A percentile compares a stretch with the other conserved stretches of the same genome.
Conservation (phyloP, 2,888 invertebrate species). For the Sinelater perroti region DNA sequence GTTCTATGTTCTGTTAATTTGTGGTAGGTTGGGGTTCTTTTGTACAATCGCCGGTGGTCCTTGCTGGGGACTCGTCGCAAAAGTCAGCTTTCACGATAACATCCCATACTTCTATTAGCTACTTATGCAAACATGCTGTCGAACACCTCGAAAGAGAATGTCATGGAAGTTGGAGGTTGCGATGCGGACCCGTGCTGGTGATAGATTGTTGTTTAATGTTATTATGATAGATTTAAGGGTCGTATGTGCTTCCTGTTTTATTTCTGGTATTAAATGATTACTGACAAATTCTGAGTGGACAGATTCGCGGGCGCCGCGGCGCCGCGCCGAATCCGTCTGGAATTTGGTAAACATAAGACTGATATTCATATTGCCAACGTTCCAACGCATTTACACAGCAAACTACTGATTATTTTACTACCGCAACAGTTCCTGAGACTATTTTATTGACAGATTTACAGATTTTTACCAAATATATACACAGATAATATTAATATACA, state of each 20-base stretch:
- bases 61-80: too few relatives aligned
- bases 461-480: constrained; percentile 61
- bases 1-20: constrained; percentile 44
- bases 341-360: constrained; percentile 55
- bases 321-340: constrained; percentile 28
- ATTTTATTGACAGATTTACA: constrained; percentile 59
- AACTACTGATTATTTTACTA: constrained; percentile 47
- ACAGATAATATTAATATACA: constrained; percentile 56
- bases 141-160: too few relatives aligned
- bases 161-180: too few relatives aligned
- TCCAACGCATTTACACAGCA: constrained; percentile 53
- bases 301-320: constrained; percentile 17
- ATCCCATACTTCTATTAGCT: too few relatives aligned
- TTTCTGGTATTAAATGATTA: constrained; percentile 50
- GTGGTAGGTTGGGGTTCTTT: constrained; percentile 37
- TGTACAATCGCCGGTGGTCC: constrained; percentile 30
- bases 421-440: constrained; percentile 59
- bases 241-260: constrained; percentile 58
- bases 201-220: constrained; percentile 46
- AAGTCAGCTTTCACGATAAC: too few relatives aligned
- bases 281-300: constrained; percentile 44
- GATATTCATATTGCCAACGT: constrained; percentile 61
- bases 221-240: constrained; percentile 48
- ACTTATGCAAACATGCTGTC: too few relatives aligned
- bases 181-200: too few relatives aligned